phyloP scores from a whole-genome alignment of 2,113 vertebrate species.

The Gorilla gorilla region DNA sequence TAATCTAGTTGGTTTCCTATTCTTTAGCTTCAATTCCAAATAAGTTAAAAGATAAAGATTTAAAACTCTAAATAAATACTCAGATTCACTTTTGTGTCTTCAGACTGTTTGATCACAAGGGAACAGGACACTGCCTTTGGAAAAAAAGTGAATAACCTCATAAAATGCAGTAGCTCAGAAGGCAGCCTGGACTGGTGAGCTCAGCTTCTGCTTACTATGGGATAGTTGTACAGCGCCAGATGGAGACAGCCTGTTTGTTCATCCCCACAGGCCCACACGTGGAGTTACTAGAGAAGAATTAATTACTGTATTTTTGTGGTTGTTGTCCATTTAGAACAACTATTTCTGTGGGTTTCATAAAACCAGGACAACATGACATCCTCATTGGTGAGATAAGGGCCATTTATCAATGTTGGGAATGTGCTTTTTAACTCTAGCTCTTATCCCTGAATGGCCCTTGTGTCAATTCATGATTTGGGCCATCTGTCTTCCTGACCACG shows the following conservation, averaged over 20 bases:
- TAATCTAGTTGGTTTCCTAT: background rate
- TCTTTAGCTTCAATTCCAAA: constrained; percentile 5
- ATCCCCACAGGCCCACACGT: background rate
- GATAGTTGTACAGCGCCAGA: background rate
- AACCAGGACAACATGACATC: background rate
- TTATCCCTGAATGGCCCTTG: fast-evolving
- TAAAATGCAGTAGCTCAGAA: background rate
- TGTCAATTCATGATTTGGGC: fast-evolving
- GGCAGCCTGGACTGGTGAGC: background rate
- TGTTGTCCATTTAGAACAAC: constrained; percentile 22
- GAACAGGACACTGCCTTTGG: background rate
- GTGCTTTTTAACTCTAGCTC: background rate
- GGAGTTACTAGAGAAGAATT: background rate
- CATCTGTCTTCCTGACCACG: background rate
- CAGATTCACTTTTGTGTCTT: background rate
- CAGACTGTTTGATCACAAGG: background rate
- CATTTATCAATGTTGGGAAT: background rate
- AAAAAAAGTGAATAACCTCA: background rate
- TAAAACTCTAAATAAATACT: constrained; percentile 17
- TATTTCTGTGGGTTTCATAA: background rate
- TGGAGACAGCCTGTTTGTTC: background rate
- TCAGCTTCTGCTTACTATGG: background rate
- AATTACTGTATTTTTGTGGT: background rate
- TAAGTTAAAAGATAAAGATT: constrained; percentile 28
- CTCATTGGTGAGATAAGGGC: background rate